Evolutionary conservation across 2,113 vertebrate species (phyloP).

Genomic region (Pao palembangensis): DNA sequence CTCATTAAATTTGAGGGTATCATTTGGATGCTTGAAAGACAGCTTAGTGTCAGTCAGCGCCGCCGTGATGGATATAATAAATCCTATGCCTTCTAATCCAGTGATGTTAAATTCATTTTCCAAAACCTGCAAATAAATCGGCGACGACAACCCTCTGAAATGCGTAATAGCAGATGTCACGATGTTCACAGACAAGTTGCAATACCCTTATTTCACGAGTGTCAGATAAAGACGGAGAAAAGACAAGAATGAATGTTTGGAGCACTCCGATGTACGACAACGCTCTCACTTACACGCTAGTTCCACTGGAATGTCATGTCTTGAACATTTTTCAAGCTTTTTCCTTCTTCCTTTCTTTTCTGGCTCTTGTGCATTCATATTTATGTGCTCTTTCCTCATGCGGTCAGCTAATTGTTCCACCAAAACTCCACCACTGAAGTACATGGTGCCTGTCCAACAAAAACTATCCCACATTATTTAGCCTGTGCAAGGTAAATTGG

Average conservation of each 20-base stretch:
- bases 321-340: neutral
- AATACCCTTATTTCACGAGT: slow-evolving; percentile 57
- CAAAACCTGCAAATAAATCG: slow-evolving; percentile 72
- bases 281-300: neutral
- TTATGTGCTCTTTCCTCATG: neutral
- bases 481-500: too few species aligned
- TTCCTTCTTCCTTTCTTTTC: neutral
- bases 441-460: too few species aligned
- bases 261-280: slow-evolving; percentile 1
- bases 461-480: too few species aligned
- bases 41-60: slow-evolving; percentile 75
- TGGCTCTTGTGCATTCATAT: neutral
- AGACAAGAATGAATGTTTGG: slow-evolving; percentile 22
- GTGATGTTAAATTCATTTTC: slow-evolving; percentile 78
- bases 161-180: slow-evolving; percentile 68
- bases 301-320: neutral
- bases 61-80: slow-evolving; percentile 73
- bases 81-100: slow-evolving; percentile 75
- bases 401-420: too few species aligned
- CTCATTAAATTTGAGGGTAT: slow-evolving; percentile 76
- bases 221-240: slow-evolving; percentile 60
- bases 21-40: slow-evolving; percentile 77
- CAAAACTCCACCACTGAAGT: too few species aligned
- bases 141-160: slow-evolving; percentile 67
- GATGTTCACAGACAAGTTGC: slow-evolving; percentile 53